phyloP scores from a whole-genome alignment of 2,113 vertebrate species.

The Pterocles burchelli region DNA sequence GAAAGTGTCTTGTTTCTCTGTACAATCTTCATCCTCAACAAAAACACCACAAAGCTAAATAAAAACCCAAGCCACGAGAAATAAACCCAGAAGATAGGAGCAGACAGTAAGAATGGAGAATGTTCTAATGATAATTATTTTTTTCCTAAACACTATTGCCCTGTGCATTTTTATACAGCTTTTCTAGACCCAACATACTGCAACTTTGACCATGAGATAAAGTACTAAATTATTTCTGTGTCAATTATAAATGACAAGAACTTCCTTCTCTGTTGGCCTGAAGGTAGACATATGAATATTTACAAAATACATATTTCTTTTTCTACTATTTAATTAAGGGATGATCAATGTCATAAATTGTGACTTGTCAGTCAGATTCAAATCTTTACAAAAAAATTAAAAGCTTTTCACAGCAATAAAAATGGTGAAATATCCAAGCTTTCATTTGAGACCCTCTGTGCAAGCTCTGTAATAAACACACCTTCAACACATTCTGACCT shows the following conservation, averaged over 20 bases:
- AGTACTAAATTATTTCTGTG: background rate
- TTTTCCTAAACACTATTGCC: background rate
- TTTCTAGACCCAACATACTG: background rate
- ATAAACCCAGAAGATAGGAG: background rate
- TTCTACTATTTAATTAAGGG: background rate
- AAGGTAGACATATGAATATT: background rate
- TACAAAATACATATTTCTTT: background rate
- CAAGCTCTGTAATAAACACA: conserved; percentile 55
- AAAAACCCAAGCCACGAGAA: background rate
- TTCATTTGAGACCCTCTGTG: conserved; percentile 45
- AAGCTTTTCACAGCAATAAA: background rate
- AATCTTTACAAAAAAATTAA: background rate
- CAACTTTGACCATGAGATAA: background rate
- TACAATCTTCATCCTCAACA: background rate
- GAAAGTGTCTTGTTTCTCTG: background rate
- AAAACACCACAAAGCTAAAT: background rate
- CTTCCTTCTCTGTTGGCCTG: background rate
- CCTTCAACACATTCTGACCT: conserved; percentile 62
- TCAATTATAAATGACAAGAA: background rate
- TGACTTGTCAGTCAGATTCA: background rate
- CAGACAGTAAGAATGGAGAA: background rate
- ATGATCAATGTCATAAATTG: background rate
- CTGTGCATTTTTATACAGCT: background rate
- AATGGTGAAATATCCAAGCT: conserved; percentile 11
- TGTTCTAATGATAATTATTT: background rate